Evolutionary conservation across 2,113 vertebrate genomes (phyloP), one percentile per base, ranked within the genome.

Genomic region (Mixornis gularis): DNA sequence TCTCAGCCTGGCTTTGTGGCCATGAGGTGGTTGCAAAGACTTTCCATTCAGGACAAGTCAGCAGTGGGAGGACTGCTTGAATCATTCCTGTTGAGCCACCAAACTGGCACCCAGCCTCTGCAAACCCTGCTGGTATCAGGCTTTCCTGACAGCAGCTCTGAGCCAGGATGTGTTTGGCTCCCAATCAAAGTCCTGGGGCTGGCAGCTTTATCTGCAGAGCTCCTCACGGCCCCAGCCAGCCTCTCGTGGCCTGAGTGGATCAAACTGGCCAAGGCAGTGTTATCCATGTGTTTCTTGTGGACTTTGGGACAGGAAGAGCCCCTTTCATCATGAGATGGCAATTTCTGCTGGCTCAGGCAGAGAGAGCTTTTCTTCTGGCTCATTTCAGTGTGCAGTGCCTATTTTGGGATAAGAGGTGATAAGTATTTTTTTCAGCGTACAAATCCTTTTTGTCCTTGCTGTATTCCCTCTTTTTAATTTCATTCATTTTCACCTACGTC

Each of bases 171-270:
- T 48, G 5, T 74, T 77, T 95, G 94, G 93, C 90, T 89, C 6
- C 0, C 78, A 21, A 30, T 81, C 93, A 94, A 95, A 92, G 88
- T 8, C 56, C 60, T 0, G 0, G 8, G 76, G 52, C 90, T 92
- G 72, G 56, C 59, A 81, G 65, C 70, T 44, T 38, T 92, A 76
- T 94, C 94, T 96, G 87, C 63, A 86, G 56, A 56, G 69, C 46
- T 79, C 49, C 68, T 49, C 29, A 4, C 59, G 74, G 76, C 82
- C 76, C 68, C 0, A 0, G 5, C 1, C 1, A 83, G 80, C 68
- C 36, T 52, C 73, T 87, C 24, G 1, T 26, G 87, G 72, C 49
- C 78, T 58, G 59, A 82, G 62, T 26, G 20, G 74, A 69, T 82
- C 94, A 79, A 79, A 82, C 26, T 64, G 78, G 38, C 77, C 80